Conservation (phyloP, 2,797 vertebrate genomes). For the Sparus aurata region DNA sequence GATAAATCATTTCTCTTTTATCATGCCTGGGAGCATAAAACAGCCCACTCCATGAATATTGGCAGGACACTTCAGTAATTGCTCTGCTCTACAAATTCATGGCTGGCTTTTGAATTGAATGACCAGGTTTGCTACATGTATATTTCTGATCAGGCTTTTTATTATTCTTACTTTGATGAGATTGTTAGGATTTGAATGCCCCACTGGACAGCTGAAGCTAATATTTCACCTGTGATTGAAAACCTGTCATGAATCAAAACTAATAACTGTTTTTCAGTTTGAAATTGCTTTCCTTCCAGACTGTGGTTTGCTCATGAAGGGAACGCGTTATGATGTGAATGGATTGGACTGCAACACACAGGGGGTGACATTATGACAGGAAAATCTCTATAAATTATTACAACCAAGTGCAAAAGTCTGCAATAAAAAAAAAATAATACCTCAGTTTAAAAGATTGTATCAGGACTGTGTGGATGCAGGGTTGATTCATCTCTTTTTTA, state of each 20-base stretch:
- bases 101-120: slow-evolving; percentile 31
- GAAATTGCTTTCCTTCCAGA: neutral
- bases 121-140: neutral
- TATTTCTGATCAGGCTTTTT: slow-evolving; percentile 38
- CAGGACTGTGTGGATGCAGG: neutral
- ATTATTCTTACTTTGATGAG: slow-evolving; percentile 7
- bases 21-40: slow-evolving; percentile 55
- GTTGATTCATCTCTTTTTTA: neutral
- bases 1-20: slow-evolving; percentile 63
- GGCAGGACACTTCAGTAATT: slow-evolving; percentile 36
- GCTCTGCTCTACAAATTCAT: slow-evolving; percentile 49
- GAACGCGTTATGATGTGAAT: neutral
- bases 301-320: neutral
- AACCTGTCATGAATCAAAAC: neutral
- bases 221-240: slow-evolving; percentile 2
- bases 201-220: neutral
- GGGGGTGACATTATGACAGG: neutral
- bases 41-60: slow-evolving; percentile 42
- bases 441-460: no score
- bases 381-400: neutral
- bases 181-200: slow-evolving; percentile 2
- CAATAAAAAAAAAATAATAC: neutral
- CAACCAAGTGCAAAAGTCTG: neutral
- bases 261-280: neutral
- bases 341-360: neutral